A percentile compares a stretch with the other conserved stretches of the same genome.
Conservation (phyloP, 2,113 vertebrate species). For the Neogale vison region DNA sequence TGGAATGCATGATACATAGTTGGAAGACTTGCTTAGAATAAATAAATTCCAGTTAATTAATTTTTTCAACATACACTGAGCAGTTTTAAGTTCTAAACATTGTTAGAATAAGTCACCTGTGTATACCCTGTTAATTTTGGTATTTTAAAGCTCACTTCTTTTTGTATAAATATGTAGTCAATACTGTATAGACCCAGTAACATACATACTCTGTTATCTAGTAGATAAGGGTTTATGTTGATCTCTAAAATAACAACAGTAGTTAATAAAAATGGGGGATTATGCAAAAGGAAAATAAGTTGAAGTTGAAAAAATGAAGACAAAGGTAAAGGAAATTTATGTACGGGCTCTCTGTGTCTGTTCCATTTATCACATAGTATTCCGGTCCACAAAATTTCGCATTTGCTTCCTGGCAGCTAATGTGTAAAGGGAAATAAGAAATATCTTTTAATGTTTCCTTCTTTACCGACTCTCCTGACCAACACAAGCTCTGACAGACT, state of each 20-base stretch:
- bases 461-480: not conserved
- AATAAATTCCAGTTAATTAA: constrained; percentile 10
- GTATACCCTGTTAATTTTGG: not conserved
- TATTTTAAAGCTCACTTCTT: not conserved
- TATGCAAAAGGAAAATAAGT: not conserved
- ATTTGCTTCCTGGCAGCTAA: not conserved
- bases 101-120: not conserved
- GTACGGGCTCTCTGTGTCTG: not conserved
- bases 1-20: not conserved
- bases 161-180: not conserved
- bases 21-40: constrained; percentile 26
- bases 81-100: not conserved
- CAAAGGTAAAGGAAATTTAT: not conserved
- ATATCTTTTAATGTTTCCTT: not conserved
- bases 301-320: not conserved
- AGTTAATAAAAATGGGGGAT: not conserved
- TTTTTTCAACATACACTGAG: not conserved
- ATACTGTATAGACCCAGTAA: not conserved
- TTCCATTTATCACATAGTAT: not conserved
- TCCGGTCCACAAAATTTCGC: not conserved
- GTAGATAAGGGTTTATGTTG: not conserved
- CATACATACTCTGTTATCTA: not conserved
- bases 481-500: not conserved
- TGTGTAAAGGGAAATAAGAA: not conserved
- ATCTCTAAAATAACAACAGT: not conserved